These are phyloP conservation scores for Penaeus chinensis DNA, from an alignment of 1,140 invertebrate genomes.

Conservation along the genomic window DNA sequence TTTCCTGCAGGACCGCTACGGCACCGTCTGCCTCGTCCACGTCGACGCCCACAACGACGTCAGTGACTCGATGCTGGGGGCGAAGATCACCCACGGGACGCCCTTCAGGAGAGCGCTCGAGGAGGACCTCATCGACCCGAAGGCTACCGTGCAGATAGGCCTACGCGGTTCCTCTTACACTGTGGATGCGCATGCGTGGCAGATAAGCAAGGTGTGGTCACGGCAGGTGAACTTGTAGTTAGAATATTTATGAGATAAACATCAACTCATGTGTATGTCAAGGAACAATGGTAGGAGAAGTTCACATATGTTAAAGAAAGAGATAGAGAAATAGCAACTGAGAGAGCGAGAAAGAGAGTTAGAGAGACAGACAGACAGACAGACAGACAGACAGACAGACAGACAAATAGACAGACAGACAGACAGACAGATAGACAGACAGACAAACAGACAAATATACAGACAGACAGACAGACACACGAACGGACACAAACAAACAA, in stretches of 20 bases:
- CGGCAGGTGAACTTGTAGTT: background rate
- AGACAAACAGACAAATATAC: too few relatives aligned
- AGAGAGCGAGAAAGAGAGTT: too few relatives aligned
- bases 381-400: too few relatives aligned
- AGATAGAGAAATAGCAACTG: too few relatives aligned
- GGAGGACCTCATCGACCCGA: slow-evolving; percentile 67
- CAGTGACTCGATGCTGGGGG: slow-evolving; percentile 37
- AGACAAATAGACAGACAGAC: too few relatives aligned
- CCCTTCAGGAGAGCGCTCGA: slow-evolving; percentile 68
- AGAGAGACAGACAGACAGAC: too few relatives aligned
- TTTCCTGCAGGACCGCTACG: slow-evolving; percentile 13
- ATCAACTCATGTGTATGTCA: too few relatives aligned
- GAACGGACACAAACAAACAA: too few relatives aligned
- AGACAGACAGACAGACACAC: too few relatives aligned
- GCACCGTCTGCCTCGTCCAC: slow-evolving; percentile 38
- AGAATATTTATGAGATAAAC: background rate
- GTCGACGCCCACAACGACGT: slow-evolving; percentile 50
- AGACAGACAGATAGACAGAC: too few relatives aligned
- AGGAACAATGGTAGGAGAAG: too few relatives aligned
- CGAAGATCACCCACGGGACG: slow-evolving; percentile 66
- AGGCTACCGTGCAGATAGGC: slow-evolving; percentile 69
- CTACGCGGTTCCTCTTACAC: slow-evolving; percentile 66
- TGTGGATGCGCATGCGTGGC: slow-evolving; percentile 54
- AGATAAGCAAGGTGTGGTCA: slow-evolving; percentile 33
- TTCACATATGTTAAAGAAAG: too few relatives aligned